Evolutionary conservation across 2,113 vertebrate genomes (phyloP).

Genomic region (Sclerurus mexicanus): DNA sequence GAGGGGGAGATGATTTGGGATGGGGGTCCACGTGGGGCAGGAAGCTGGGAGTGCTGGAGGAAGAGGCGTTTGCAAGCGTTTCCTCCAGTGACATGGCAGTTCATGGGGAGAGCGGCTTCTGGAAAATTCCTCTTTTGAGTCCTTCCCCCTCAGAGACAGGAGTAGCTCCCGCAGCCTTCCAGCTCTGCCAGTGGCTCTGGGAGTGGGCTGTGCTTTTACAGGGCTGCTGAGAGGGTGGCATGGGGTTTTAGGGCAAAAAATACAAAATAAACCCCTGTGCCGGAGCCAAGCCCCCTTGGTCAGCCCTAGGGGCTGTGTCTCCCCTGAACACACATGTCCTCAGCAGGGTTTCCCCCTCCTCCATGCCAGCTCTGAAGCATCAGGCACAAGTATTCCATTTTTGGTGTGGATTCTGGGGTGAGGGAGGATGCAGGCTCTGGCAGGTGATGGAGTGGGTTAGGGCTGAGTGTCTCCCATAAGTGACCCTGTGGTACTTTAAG

Average conservation of each 20-base stretch:
- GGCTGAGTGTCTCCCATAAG: background rate
- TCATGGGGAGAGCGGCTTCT: background rate
- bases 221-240: background rate
- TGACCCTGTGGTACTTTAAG: accelerated
- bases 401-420: background rate
- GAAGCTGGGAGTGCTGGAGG: background rate
- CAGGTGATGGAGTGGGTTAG: background rate
- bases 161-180: background rate
- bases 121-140: background rate
- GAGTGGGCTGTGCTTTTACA: background rate
- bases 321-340: accelerated
- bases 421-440: background rate
- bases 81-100: background rate
- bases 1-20: background rate
- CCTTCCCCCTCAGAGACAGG: background rate
- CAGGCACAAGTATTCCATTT: background rate
- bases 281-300: background rate
- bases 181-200: background rate
- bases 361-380: background rate
- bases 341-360: background rate
- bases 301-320: background rate
- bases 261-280: background rate
- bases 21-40: background rate
- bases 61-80: background rate
- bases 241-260: background rate